Evolutionary conservation across 2,113 vertebrate genomes (phyloP).

Genomic region (Egretta garzetta): DNA sequence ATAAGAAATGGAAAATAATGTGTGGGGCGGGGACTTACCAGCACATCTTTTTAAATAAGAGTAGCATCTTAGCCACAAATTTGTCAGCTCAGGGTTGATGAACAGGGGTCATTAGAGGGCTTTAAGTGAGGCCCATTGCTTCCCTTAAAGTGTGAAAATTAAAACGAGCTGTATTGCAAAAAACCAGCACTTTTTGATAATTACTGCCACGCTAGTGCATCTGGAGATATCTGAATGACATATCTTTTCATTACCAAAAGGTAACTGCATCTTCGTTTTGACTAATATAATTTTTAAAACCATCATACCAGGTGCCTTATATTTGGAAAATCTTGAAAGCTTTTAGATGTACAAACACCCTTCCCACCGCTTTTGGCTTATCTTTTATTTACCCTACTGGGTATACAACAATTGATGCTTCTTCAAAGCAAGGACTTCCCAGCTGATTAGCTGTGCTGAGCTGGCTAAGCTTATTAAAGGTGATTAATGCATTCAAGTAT

Average conservation of each 20-base stretch:
- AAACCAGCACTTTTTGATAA: background rate
- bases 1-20: background rate
- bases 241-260: background rate
- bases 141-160: background rate
- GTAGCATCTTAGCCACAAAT: background rate
- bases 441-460: conserved; percentile 46
- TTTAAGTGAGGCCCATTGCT: background rate
- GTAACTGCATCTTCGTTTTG: background rate
- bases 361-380: conserved; percentile 45
- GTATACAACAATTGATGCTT: conserved; percentile 35
- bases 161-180: background rate
- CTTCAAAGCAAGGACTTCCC: conserved; percentile 55
- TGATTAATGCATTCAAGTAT: conserved; percentile 70
- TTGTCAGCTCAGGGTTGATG: background rate
- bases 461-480: conserved; percentile 66
- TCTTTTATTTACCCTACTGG: conserved; percentile 60
- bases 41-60: background rate
- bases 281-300: conserved; percentile 10
- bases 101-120: background rate
- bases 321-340: conserved; percentile 59
- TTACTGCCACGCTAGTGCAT: background rate
- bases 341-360: conserved; percentile 41
- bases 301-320: conserved; percentile 45
- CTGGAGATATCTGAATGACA: conserved; percentile 13
- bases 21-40: background rate